phyloP scores from a whole-genome alignment of 2,797 vertebrate genomes.

The Numenius phaeopus region DNA sequence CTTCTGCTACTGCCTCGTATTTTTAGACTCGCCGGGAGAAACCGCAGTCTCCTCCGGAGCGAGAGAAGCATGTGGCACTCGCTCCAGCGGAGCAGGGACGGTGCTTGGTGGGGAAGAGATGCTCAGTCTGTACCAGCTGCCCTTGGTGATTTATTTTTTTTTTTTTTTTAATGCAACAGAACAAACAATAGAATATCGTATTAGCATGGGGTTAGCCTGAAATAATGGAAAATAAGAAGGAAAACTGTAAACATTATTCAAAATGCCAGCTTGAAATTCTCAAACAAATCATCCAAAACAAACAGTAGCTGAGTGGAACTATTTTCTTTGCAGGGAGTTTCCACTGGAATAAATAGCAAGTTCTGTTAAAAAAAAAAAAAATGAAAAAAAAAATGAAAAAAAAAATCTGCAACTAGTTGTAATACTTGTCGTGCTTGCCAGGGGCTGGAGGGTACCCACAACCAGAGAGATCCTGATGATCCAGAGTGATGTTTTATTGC shows the following conservation, averaged over 20 bases:
- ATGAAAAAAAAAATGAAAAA: not conserved
- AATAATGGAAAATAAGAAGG: not conserved
- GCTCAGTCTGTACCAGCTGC: not conserved
- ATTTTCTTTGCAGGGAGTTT: constrained; percentile 47
- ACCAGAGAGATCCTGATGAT: not conserved
- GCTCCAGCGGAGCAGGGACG: not conserved
- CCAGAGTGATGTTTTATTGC: not conserved
- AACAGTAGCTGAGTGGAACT: constrained; percentile 34
- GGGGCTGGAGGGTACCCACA: not conserved
- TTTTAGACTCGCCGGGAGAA: not conserved
- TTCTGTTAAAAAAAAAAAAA: not conserved
- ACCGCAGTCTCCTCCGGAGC: not conserved
- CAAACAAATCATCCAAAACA: constrained; percentile 3
- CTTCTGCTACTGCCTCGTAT: not conserved
- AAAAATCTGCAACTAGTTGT: not conserved
- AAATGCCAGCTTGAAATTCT: not conserved
- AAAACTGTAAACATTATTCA: not conserved
- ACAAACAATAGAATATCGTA: not conserved
- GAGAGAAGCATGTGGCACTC: rapidly evolving
- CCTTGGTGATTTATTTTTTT: not conserved
- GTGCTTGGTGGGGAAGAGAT: not conserved
- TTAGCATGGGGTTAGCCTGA: not conserved
- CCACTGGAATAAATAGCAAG: constrained; percentile 43
- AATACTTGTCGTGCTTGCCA: not conserved
- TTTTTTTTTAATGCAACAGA: not conserved